Evolutionary conservation across 2,797 vertebrate genomes (phyloP).

Genomic region (Potorous gilbertii): DNA sequence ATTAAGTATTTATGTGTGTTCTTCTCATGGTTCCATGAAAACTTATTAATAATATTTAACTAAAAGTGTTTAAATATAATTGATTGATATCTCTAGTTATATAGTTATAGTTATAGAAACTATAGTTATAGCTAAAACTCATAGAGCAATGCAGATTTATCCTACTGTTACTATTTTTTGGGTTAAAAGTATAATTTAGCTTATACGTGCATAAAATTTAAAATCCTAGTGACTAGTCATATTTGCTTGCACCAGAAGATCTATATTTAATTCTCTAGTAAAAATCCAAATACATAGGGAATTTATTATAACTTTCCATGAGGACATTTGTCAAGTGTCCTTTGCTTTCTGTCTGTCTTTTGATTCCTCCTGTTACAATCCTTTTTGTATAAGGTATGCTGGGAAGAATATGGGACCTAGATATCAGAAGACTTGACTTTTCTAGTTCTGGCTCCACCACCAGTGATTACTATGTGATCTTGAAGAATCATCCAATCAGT

Average conservation of each 20-base stretch:
- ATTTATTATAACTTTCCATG: slow-evolving; percentile 13
- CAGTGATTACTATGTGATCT: background rate
- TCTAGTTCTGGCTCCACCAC: background rate
- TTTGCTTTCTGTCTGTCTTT: background rate
- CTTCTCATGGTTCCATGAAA: background rate
- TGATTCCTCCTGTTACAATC: background rate
- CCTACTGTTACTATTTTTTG: slow-evolving; percentile 23
- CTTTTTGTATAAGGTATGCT: background rate
- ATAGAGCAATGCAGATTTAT: background rate
- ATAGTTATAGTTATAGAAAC: background rate
- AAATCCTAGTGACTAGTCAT: slow-evolving; percentile 1
- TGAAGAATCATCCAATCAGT: background rate
- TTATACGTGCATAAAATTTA: slow-evolving; percentile 12
- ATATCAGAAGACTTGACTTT: background rate
- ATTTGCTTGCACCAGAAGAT: background rate
- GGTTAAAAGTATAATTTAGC: slow-evolving; percentile 13
- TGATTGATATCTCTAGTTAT: background rate
- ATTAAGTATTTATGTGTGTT: background rate
- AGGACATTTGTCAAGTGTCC: background rate
- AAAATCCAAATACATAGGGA: slow-evolving; percentile 27
- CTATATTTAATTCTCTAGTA: slow-evolving; percentile 32
- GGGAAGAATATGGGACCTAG: background rate
- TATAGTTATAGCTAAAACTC: background rate
- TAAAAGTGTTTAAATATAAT: background rate
- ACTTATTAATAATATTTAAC: background rate